These are phyloP conservation scores for Toxonevra muliebris DNA, from an alignment of 2,888 invertebrate genomes.

Conservation along the genomic window DNA sequence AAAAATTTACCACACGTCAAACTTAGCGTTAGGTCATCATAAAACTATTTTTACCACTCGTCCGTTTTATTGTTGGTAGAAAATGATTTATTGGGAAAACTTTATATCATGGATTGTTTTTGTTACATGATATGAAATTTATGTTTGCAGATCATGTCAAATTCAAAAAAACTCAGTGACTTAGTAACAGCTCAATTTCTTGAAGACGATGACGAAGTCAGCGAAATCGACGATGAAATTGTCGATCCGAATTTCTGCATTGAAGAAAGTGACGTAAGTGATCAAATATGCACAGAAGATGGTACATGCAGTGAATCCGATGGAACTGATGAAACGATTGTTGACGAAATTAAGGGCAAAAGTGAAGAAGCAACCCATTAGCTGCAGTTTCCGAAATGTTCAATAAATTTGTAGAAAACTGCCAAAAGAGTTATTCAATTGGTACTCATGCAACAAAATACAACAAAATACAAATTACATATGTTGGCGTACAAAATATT, in stretches of 20 bases:
- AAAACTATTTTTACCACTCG: conserved; percentile 34
- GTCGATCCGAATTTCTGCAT: conserved; percentile 33
- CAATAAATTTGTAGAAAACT: conserved; percentile 32
- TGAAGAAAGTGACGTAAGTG: conserved; percentile 31
- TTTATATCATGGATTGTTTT: conserved; percentile 21
- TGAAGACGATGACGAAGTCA: conserved; percentile 33
- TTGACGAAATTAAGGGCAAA: conserved; percentile 31
- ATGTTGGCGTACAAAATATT: too few relatives aligned
- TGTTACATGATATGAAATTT: conserved; percentile 27
- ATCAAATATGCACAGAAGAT: conserved; percentile 32
- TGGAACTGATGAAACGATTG: conserved; percentile 30
- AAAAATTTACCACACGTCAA: conserved; percentile 10
- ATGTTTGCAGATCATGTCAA: conserved; percentile 35
- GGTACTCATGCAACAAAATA: conserved; percentile 35
- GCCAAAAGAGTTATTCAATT: conserved; percentile 31
- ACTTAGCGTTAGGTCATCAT: conserved; percentile 18
- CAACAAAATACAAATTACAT: too few relatives aligned
- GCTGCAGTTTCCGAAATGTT: conserved; percentile 32
- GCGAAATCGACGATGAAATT: conserved; percentile 35
- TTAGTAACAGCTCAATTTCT: conserved; percentile 24
- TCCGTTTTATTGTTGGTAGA: conserved; percentile 25
- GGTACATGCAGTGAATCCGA: conserved; percentile 24
- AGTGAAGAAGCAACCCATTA: conserved; percentile 25
- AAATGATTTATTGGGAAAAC: conserved; percentile 10
- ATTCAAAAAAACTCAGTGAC: conserved; percentile 32